Base-by-base conservation (phyloP, 2,113 vertebrate species). In the Struthio camelus region DNA sequence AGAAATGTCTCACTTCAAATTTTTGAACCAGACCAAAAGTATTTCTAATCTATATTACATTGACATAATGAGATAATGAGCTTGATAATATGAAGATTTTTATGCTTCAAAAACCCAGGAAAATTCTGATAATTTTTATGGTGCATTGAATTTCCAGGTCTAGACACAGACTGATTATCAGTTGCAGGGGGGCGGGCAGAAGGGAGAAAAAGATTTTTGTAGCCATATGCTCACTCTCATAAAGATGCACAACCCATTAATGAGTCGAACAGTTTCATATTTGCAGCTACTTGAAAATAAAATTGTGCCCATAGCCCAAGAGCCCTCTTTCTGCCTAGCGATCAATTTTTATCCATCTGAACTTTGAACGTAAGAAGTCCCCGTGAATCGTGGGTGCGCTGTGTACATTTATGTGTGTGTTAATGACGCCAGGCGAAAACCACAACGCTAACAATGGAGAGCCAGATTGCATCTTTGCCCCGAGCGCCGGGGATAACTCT, bases 101-200 rank as follows among this genome's bases (percentile, higher is more conserved):
- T 94, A 90, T 75, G 92, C 85, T 88, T 87, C 94, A 90, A 30
- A 83, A 86, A 3, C 2, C 71, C 67, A 87, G 76, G 78, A 85
- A 27, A 70, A 91, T 70, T 96, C 51, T 91, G 54, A 66, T 73
- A 50, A 36, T 70, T 96, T 91, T 94, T 85, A 96, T 83, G 92
- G 87, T 94, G 87, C 85, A 83, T 87, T 95, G 90, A 88, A 91
- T 93, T 96, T 91, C 78, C 89, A 94, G 94, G 87, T 94, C 87
- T 94, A 87, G 89, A 87, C 53, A 94, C 66, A 95, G 92, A 81
- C 82, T 78, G 93, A 92, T 84, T 87, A 75, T 73, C 69, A 93
- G 56, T 32, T 17, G 9, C 15, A 15, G 25, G 24, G 42, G 28
- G 5, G 18, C 0, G 0, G 53, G 69, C 86, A 93, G 66, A 70